Evolutionary conservation across 2,113 vertebrate species (phyloP), one percentile per base, ranked within the genome.

Genomic region (Anarrhichthys ocellatus): DNA sequence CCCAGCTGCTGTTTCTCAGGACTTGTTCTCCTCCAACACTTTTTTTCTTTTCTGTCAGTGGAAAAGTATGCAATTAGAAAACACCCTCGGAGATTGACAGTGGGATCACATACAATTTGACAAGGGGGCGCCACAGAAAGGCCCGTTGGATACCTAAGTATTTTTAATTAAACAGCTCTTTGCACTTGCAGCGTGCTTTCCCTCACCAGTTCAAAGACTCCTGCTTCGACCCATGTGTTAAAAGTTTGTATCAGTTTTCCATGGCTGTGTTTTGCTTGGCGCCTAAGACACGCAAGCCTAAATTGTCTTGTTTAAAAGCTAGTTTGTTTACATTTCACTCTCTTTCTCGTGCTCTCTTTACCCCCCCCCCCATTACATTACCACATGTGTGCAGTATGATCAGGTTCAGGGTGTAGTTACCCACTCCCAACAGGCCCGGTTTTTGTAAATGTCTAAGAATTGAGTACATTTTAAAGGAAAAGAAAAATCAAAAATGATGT

Each of bases 221-320:
- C 58, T 22, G 82, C 91, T 91, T 86, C 92, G 94, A 96, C 92
- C 94, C 94, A 94, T 94, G 94, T 95, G 94, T 93, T 95, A 89
- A 93, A 94, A 93, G 92, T 95, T 94, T 95, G 94, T 92, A 95
- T 95, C 94, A 76, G 82, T 93, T 95, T 95, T 95, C 94, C 90
- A 59, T 75, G 65, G 67, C 85, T 91, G 82, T 96, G 94, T 95
- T 96, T 95, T 94, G 89, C 93, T 96, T 96, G 95, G 95, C 95
- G 65, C 82, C 73, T 17, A 50, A 89, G 78, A 90, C 91, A 92
- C 75, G 85, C 90, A 90, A 89, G 87, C 77, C 90, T 52, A 95
- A 95, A 94, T 95, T 94, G 93, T 95, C 95, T 94, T 94, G 94
- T 95, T 95, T 95, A 95, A 95, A 95, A 95, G 90, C 88, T 76